A percentile compares a stretch with the other conserved stretches of the same genome.
phyloP scores from a whole-genome alignment of 2,888 invertebrate genomes.

The Nomada fucata region DNA sequence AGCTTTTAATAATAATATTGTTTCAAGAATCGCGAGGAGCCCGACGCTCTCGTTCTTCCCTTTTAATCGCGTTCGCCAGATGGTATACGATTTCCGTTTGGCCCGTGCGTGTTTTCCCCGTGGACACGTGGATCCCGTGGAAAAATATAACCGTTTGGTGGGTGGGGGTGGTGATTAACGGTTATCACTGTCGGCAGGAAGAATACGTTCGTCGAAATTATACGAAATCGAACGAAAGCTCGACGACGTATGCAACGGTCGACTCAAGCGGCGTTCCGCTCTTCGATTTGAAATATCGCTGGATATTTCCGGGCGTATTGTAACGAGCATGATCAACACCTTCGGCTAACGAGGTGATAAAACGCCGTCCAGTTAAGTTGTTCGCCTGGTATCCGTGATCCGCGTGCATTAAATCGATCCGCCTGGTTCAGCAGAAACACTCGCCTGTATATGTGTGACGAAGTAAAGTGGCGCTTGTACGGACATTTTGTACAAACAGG shows the following conservation, averaged over 20 bases:
- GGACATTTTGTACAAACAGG: conserved; percentile 72
- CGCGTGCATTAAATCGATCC: conserved; percentile 49
- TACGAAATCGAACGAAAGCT: neutral
- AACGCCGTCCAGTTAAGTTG: conserved; percentile 23
- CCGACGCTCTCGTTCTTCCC: conserved; percentile 54
- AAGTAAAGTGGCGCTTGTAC: conserved; percentile 59
- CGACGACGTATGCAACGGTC: neutral
- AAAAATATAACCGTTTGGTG: conserved; percentile 10
- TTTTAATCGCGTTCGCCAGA: conserved; percentile 49
- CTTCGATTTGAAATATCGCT: neutral
- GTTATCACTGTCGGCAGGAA: neutral
- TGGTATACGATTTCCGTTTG: conserved; percentile 53
- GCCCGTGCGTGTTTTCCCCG: conserved; percentile 16
- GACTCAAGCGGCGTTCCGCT: neutral
- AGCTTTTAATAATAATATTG: conserved; percentile 75
- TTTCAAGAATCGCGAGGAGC: conserved; percentile 64
- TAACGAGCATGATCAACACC: neutral
- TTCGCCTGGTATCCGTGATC: conserved; percentile 38
- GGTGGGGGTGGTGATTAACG: neutral
- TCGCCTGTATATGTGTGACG: conserved; percentile 42
- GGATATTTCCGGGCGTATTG: no score
- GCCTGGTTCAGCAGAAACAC: conserved; percentile 36
- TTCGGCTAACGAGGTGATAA: conserved; percentile 13
- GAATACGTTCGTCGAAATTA: conserved; percentile 1
- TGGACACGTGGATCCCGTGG: conserved; percentile 14